phyloP scores from a whole-genome alignment of 2,797 vertebrate species.

The Dallia pectoralis region DNA sequence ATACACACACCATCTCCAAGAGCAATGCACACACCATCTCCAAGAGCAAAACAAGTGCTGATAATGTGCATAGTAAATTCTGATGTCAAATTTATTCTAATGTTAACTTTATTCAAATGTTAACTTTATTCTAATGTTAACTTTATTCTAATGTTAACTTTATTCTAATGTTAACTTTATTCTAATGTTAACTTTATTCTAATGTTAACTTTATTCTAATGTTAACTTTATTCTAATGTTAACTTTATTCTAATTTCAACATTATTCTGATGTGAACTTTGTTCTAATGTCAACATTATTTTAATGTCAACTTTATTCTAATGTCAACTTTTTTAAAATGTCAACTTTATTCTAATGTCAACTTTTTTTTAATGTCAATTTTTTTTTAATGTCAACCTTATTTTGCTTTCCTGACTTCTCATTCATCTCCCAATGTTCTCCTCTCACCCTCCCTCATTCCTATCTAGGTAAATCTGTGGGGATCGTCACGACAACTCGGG shows the following conservation, averaged over 20 bases:
- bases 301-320: no score
- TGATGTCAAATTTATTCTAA: no score
- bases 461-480: conserved; percentile 76
- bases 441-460: background rate
- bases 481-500: conserved; percentile 75
- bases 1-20: no score
- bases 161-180: background rate
- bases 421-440: background rate
- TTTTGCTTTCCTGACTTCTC: background rate
- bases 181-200: no score
- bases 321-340: background rate
- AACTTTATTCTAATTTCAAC: no score
- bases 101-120: background rate
- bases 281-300: background rate
- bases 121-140: background rate
- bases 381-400: no score
- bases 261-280: no score
- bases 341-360: background rate
- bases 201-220: background rate
- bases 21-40: background rate
- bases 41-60: background rate
- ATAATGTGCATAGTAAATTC: conserved; percentile 1
- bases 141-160: no score
- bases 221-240: no score
- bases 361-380: no score